Evolutionary conservation across 2,113 vertebrate species (phyloP).

Genomic region (Thalassarche chlororhynchos): DNA sequence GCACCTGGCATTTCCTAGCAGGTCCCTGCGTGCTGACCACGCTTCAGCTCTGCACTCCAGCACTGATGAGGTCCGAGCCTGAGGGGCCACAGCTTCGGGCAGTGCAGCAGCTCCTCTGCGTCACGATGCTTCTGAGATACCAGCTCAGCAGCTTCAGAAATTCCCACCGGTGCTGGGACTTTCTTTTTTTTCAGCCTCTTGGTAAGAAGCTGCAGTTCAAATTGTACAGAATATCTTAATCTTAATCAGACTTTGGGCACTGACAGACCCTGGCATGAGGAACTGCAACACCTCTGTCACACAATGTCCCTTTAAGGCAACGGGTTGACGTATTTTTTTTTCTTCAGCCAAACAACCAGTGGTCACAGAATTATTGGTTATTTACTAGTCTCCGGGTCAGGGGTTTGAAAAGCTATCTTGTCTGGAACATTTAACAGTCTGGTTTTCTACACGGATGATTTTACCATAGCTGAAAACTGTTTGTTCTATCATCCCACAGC

Average conservation of each 20-base stretch:
- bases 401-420: neutral
- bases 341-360: neutral
- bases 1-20: neutral
- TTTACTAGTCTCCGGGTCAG: neutral
- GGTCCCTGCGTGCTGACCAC: rapidly evolving
- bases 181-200: neutral
- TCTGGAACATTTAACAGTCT: neutral
- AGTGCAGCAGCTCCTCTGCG: neutral
- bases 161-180: neutral
- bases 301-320: neutral
- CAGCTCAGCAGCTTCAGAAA: neutral
- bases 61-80: neutral
- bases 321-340: neutral
- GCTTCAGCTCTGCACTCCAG: neutral
- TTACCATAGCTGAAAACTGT: neutral
- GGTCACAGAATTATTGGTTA: neutral
- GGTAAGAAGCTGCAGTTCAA: neutral
- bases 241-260: neutral
- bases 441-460: neutral
- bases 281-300: neutral
- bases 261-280: neutral
- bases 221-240: neutral
- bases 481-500: neutral
- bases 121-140: neutral
- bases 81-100: neutral